phyloP scores from a whole-genome alignment of 2,888 invertebrate species.

The Cryptus armator region DNA sequence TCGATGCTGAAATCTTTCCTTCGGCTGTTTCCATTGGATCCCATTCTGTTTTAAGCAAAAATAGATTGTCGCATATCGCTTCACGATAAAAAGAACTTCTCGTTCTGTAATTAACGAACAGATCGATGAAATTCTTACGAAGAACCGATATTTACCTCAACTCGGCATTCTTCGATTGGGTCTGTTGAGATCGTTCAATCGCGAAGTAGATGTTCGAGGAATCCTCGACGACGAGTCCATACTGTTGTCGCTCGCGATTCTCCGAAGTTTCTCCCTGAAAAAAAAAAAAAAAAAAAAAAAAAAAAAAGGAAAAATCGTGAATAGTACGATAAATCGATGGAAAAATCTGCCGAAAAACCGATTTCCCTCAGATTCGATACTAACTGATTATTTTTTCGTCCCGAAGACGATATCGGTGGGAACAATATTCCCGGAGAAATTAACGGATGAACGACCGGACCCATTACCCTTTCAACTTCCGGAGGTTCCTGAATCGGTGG shows the following conservation, averaged over 20 bases:
- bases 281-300: neutral
- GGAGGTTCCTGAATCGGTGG: slow-evolving; percentile 80
- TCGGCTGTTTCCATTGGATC: neutral
- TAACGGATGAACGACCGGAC: slow-evolving; percentile 78
- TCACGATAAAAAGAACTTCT: neutral
- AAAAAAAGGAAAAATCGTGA: neutral
- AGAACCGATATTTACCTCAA: slow-evolving; percentile 60
- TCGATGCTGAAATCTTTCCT: neutral
- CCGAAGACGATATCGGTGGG: slow-evolving; percentile 78
- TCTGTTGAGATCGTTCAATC: slow-evolving; percentile 61
- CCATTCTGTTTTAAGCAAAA: slow-evolving; percentile 33
- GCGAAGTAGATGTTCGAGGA: slow-evolving; percentile 64
- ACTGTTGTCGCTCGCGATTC: slow-evolving; percentile 75
- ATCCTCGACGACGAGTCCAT: slow-evolving; percentile 68
- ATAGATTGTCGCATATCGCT: neutral
- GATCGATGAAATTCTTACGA: neutral
- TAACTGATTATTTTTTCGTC: slow-evolving; percentile 71
- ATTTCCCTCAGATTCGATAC: slow-evolving; percentile 61
- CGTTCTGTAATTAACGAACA: neutral
- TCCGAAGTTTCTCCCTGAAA: slow-evolving; percentile 75
- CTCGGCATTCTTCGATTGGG: slow-evolving; percentile 64
- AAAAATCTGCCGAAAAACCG: neutral
- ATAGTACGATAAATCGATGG: too few species aligned
- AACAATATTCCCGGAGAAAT: slow-evolving; percentile 79
- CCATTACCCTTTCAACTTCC: slow-evolving; percentile 79